Percentiles rank a stretch among this genome's conserved stretches.
Conservation (phyloP, 2,797 vertebrate genomes). For the Halcyon smyrnensis region DNA sequence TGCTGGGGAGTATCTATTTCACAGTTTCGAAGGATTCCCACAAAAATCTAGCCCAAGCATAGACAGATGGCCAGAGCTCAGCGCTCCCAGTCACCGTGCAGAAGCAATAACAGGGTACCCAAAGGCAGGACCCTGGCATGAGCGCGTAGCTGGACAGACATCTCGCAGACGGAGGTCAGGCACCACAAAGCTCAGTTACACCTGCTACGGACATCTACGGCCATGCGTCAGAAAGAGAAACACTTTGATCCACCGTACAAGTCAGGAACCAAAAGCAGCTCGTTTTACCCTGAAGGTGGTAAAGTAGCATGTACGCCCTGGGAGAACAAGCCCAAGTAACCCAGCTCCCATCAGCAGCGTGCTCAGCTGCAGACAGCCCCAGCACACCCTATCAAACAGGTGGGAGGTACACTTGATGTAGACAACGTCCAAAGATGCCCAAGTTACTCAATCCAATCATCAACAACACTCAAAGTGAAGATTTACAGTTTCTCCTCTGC, state of each 20-base stretch:
- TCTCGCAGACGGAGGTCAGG: not conserved
- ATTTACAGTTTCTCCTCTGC: not conserved
- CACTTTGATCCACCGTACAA: not conserved
- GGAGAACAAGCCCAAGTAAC: not conserved
- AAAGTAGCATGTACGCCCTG: not conserved
- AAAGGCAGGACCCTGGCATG: not conserved
- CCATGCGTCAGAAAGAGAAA: not conserved
- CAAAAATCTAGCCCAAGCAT: not conserved
- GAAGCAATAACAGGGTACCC: not conserved
- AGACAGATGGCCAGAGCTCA: not conserved
- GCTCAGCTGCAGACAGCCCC: not conserved
- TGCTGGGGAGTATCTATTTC: not conserved
- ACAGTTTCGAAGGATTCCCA: not conserved
- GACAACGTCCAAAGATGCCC: not conserved
- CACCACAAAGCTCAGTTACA: not conserved
- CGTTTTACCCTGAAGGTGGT: not conserved
- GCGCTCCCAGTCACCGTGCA: not conserved
- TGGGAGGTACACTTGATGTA: not conserved
- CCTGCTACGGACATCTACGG: fast-evolving
- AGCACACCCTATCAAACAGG: not conserved
- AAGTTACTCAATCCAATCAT: not conserved
- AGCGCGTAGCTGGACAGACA: fast-evolving
- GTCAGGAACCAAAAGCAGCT: not conserved
- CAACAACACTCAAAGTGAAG: not conserved
- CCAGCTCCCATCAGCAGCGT: fast-evolving